phyloP scores from a whole-genome alignment of 2,113 vertebrate species.

The Actinemys pallida region DNA sequence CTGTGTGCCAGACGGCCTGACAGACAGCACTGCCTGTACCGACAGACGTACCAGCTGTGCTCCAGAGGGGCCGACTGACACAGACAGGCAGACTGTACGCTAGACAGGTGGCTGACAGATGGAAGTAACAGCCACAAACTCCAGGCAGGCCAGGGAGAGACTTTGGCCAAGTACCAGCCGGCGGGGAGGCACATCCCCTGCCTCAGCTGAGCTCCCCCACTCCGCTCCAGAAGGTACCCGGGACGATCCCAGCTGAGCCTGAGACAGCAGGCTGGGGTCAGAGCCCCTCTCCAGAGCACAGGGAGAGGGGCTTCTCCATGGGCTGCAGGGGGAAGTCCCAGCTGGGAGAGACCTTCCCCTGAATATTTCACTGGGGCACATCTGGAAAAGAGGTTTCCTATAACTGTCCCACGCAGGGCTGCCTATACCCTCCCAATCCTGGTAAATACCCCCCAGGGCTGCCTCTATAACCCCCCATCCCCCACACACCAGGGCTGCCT shows the following conservation, averaged over 20 bases:
- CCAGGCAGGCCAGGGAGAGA: not conserved
- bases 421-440: no score
- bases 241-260: no score
- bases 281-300: not conserved
- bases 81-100: not conserved
- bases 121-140: not conserved
- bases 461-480: no score
- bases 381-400: no score
- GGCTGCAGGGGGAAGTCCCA: not conserved
- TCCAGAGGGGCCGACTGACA: not conserved
- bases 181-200: not conserved
- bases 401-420: no score
- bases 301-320: not conserved
- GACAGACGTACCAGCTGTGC: not conserved
- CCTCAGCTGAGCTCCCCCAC: no score
- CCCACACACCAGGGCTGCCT: no score
- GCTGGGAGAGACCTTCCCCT: not conserved
- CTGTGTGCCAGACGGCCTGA: no score
- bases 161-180: not conserved
- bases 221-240: not conserved
- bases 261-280: no score
- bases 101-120: not conserved
- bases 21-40: no score
- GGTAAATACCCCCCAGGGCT: no score
- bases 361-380: not conserved